Evolutionary conservation across 2,888 invertebrate species (phyloP), one percentile per base, ranked within the genome.

Genomic region (Elgonia sp.): DNA sequence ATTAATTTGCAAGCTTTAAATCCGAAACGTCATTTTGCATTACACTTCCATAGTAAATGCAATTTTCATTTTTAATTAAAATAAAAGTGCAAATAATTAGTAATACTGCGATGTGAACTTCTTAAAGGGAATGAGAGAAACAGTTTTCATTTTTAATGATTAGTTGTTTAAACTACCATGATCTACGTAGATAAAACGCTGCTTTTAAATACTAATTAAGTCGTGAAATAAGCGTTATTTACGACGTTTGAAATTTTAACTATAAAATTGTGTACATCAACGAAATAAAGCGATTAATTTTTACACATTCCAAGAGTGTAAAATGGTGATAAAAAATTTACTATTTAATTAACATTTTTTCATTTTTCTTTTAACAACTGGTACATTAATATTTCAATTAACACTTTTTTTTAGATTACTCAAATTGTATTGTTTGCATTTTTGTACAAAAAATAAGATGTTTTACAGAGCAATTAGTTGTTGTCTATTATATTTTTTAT

Each of bases 81-180:
- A 70, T 63, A 62, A 80, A 80, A 77, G 80, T 70, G 70, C 50
- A 50, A 70, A 80, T 80, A 62, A 70, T 80, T 70, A 70, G 46
- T 20, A 29, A 69, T 7, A 12, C 39, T 62, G 57, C 70, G 62
- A 80, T n/a, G 60, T 29, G n/a, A 50, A 50, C 29, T 70, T 18
- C n/a, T 70, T 46, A 60, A 69, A 67, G 53, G 37, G 60, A n/a
- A 77, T 40, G 55, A 55, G 29, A 37, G 39, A 50, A 63, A 14
- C 55, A 40, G 55, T 67, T 42, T 70, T 60, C 50, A 50, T 50
- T 60, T 80, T 60, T 62, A 70, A 80, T 70, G 62, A 80, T 62
- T 62, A 50, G 70, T 50, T 80, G 70, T 70, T 70, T 70, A 62
- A 69, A 67, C 21, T 29, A 42, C 12, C 9, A 53, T 57, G 50